Conservation (phyloP, 92 coral and sea anemone species). For the Scolanthus callimorphus region DNA sequence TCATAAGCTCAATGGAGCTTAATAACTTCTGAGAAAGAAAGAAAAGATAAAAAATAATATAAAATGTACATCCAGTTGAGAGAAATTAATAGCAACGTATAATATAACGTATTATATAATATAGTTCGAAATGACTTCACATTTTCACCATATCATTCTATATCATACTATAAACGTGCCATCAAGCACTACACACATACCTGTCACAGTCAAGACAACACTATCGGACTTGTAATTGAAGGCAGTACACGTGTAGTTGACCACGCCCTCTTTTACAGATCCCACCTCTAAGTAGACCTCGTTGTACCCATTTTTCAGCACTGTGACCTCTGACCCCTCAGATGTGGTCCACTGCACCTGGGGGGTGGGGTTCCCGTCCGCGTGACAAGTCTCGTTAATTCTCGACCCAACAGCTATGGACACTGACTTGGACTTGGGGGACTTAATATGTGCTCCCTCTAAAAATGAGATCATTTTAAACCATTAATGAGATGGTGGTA, state of each 20-base stretch:
- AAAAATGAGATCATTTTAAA: not conserved
- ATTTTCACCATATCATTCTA: too few relatives aligned
- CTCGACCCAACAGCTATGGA: not conserved
- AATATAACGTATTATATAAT: too few relatives aligned
- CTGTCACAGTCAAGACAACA: constrained; percentile 1
- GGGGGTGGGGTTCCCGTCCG: constrained; percentile 73
- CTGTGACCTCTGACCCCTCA: not conserved
- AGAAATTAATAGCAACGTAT: too few relatives aligned
- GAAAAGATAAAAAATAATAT: too few relatives aligned
- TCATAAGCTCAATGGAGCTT: too few relatives aligned
- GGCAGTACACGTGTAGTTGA: constrained; percentile 59
- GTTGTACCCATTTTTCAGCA: constrained; percentile 14
- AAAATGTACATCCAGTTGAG: too few relatives aligned
- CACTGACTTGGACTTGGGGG: not conserved
- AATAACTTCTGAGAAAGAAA: too few relatives aligned
- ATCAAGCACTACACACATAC: constrained; percentile 1
- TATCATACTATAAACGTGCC: too few relatives aligned
- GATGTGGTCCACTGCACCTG: constrained; percentile 38
- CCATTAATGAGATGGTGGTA: too few relatives aligned
- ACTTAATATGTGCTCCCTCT: not conserved
- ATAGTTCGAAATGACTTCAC: too few relatives aligned
- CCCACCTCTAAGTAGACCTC: constrained; percentile 14
- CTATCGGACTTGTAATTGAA: constrained; percentile 29
- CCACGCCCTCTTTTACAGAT: constrained; percentile 41
- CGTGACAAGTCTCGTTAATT: constrained; percentile 51